phyloP scores from a whole-genome alignment of 2,113 vertebrate genomes.

The Saguinus midas region DNA sequence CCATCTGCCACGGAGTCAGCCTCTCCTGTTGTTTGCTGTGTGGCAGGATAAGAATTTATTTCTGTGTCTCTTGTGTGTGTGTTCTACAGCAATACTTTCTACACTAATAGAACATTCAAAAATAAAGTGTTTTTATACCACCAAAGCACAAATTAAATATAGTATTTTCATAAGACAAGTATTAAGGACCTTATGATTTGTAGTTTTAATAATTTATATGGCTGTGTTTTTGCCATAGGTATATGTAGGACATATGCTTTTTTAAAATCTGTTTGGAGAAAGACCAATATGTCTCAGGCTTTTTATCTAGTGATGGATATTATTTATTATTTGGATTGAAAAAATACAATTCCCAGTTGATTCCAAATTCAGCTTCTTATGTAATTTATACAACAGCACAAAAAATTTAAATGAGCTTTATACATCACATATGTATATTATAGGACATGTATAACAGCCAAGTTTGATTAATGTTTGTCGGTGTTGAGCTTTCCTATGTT shows the following conservation, averaged over 20 bases:
- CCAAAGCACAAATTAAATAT: background rate
- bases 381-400: background rate
- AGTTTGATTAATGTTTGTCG: background rate
- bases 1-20: background rate
- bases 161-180: background rate
- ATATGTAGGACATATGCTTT: background rate
- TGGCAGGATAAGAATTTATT: background rate
- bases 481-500: background rate
- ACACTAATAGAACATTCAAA: background rate
- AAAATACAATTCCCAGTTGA: constrained; percentile 4
- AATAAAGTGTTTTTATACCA: background rate
- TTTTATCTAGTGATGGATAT: background rate
- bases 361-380: constrained; percentile 43
- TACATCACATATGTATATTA: background rate
- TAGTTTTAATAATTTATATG: background rate
- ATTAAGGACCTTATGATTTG: background rate
- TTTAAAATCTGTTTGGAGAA: background rate
- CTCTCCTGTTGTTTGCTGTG: background rate
- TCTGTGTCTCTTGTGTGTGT: background rate
- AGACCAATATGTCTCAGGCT: background rate
- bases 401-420: background rate
- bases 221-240: background rate
- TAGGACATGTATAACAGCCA: background rate
- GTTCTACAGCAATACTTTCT: background rate
- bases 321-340: background rate